Conservation (phyloP, 2,888 invertebrate genomes). For the Diarsia rubi region DNA sequence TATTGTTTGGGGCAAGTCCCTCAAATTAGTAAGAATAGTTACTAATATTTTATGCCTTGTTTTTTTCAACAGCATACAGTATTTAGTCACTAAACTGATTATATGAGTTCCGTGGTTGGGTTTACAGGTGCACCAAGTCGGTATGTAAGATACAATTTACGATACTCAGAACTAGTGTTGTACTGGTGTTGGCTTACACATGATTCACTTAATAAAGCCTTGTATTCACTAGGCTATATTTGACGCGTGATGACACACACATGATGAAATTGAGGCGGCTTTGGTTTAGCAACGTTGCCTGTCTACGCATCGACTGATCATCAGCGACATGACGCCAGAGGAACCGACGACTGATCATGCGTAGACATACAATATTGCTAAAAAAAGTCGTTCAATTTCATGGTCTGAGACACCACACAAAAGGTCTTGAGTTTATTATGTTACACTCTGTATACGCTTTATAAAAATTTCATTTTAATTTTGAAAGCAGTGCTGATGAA, state of each 20-base stretch:
- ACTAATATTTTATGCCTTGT: slow-evolving; percentile 42
- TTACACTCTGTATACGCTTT: background rate
- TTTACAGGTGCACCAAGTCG: slow-evolving; percentile 21
- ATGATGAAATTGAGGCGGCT: too few relatives aligned
- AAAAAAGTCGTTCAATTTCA: background rate
- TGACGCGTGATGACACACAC: too few relatives aligned
- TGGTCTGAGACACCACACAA: background rate
- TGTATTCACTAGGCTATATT: too few relatives aligned
- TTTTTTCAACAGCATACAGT: slow-evolving; percentile 48
- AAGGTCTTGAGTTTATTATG: background rate
- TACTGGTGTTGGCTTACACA: background rate
- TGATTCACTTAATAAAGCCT: background rate
- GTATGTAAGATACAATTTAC: slow-evolving; percentile 35
- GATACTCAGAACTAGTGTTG: background rate
- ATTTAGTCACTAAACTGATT: slow-evolving; percentile 38
- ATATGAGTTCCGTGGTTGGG: slow-evolving; percentile 23
- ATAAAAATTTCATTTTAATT: background rate
- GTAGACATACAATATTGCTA: too few relatives aligned
- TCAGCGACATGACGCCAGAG: too few relatives aligned
- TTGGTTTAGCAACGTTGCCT: too few relatives aligned
- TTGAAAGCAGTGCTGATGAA: background rate
- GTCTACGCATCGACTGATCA: too few relatives aligned
- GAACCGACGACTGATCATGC: too few relatives aligned
- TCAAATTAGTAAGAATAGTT: background rate
- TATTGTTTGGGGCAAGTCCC: background rate